Evolutionary conservation across 2,797 vertebrate genomes (phyloP).

Genomic region (Melanogrammus aeglefinus): DNA sequence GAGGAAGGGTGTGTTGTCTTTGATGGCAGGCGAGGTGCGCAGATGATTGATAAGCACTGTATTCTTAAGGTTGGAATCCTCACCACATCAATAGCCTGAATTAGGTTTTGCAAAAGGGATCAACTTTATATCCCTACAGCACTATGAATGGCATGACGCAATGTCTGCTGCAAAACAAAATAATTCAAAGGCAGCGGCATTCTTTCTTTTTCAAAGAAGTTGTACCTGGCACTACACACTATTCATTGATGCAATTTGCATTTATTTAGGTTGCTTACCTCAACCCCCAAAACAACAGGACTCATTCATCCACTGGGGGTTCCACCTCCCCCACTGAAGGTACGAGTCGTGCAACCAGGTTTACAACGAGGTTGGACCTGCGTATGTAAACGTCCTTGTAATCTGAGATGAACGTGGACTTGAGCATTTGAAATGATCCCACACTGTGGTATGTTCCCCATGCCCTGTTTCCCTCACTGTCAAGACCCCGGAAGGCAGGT

Average conservation of each 20-base stretch:
- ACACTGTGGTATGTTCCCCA: not conserved
- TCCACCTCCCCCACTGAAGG: too few species aligned
- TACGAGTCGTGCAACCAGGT: too few species aligned
- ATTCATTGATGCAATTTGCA: not conserved
- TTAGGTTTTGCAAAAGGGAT: not conserved
- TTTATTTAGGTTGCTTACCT: not conserved
- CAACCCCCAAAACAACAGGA: not conserved
- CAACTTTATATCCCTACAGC: not conserved
- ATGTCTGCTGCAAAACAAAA: not conserved
- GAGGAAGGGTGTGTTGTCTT: constrained; percentile 1
- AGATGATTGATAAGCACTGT: not conserved
- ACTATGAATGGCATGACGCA: constrained; percentile 2
- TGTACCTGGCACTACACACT: not conserved
- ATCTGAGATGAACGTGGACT: not conserved
- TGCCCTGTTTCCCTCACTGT: not conserved
- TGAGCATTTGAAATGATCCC: too few species aligned
- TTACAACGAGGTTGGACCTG: not conserved
- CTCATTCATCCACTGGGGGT: not conserved
- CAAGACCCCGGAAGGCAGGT: not conserved
- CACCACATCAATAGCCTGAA: not conserved
- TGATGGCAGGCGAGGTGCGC: not conserved
- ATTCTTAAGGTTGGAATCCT: constrained; percentile 8
- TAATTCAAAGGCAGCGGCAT: not conserved
- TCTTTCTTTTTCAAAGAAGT: not conserved
- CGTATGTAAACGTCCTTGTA: not conserved